Conservation (phyloP, 2,888 invertebrate genomes). For the Pasiphila rectangulata region DNA sequence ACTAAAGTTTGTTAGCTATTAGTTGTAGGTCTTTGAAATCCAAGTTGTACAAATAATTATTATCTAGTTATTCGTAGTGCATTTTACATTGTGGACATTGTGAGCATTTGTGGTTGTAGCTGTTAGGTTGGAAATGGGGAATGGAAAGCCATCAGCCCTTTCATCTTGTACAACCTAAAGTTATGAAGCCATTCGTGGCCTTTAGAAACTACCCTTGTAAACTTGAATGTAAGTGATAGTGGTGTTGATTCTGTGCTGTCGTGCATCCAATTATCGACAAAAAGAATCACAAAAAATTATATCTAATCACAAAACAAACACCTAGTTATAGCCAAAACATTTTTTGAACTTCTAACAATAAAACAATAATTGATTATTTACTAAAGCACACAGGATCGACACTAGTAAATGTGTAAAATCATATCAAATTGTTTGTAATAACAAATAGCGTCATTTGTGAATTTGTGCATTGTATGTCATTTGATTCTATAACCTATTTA, state of each 20-base stretch:
- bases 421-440: slow-evolving; percentile 54
- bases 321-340: no score
- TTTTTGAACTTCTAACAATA: no score
- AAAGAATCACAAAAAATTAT: background rate
- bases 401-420: slow-evolving; percentile 39
- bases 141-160: slow-evolving; percentile 12
- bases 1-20: slow-evolving; percentile 72
- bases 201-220: slow-evolving; percentile 22
- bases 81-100: slow-evolving; percentile 74
- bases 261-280: background rate
- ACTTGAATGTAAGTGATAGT: slow-evolving; percentile 29
- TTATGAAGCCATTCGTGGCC: slow-evolving; percentile 19
- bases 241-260: slow-evolving; percentile 5
- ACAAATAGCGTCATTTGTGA: slow-evolving; percentile 35
- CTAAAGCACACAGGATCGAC: slow-evolving; percentile 6
- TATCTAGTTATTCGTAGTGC: slow-evolving; percentile 76
- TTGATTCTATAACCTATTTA: slow-evolving; percentile 31
- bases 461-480: slow-evolving; percentile 39
- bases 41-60: slow-evolving; percentile 75
- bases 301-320: background rate
- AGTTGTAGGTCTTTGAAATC: slow-evolving; percentile 75
- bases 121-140: slow-evolving; percentile 59
- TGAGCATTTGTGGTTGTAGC: slow-evolving; percentile 69
- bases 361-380: no score
- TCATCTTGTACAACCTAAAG: slow-evolving; percentile 13